Conservation (phyloP, 2,888 invertebrate species). For the Tromatobia lineatoria region DNA sequence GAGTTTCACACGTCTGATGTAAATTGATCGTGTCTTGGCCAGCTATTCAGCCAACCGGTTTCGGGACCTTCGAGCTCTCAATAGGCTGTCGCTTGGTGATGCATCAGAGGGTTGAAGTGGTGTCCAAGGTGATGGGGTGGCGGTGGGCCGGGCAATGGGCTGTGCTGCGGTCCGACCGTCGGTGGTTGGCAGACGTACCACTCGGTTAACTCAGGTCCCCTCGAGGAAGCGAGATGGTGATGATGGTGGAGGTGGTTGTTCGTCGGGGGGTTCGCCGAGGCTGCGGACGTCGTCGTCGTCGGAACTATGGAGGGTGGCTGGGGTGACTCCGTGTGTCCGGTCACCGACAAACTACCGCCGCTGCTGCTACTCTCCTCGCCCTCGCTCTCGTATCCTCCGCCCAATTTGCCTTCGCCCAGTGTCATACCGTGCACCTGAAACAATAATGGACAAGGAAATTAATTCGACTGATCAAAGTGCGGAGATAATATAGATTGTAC, state of each 20-base stretch:
- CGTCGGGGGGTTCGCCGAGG: slow-evolving; percentile 70
- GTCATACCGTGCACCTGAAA: slow-evolving; percentile 89
- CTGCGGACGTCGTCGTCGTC: slow-evolving; percentile 77
- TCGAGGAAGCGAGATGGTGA: slow-evolving; percentile 85
- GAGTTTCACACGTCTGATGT: background rate
- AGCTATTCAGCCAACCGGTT: slow-evolving; percentile 22
- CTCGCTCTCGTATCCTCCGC: slow-evolving; percentile 93
- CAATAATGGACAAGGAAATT: slow-evolving; percentile 14
- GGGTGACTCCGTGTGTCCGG: slow-evolving; percentile 85
- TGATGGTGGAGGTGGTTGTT: slow-evolving; percentile 76
- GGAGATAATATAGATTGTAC: background rate
- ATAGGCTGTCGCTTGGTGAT: slow-evolving; percentile 86
- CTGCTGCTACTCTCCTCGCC: slow-evolving; percentile 94
- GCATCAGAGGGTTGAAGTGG: slow-evolving; percentile 88
- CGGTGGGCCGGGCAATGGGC: slow-evolving; percentile 90
- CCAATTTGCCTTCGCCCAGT: slow-evolving; percentile 86
- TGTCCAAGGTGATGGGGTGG: slow-evolving; percentile 89
- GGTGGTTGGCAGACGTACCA: slow-evolving; percentile 94
- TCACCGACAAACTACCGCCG: slow-evolving; percentile 91
- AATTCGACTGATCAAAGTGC: slow-evolving; percentile 9
- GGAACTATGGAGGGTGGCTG: slow-evolving; percentile 87
- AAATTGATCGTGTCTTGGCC: slow-evolving; percentile 14
- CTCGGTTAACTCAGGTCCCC: slow-evolving; percentile 89
- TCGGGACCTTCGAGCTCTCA: slow-evolving; percentile 68
- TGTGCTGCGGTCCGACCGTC: slow-evolving; percentile 86